Percentiles rank a stretch among this genome's conserved stretches.
Conservation (phyloP, 2,888 invertebrate species). For the Erebia epiphron region DNA sequence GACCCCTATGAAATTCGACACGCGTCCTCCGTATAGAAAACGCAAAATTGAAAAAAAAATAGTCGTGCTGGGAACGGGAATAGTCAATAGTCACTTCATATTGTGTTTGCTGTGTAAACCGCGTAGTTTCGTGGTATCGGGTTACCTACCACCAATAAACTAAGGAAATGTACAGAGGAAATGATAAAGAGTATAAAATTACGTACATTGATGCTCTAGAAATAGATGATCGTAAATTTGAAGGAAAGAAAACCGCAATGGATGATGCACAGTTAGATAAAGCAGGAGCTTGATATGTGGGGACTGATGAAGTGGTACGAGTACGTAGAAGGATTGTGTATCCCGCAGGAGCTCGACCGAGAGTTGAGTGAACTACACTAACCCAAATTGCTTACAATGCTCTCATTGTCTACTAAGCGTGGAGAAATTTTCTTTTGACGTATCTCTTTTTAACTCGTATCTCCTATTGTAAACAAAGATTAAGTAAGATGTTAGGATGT, state of each 20-base stretch:
- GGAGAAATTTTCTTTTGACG: conserved; percentile 62
- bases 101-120: conserved; percentile 79
- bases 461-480: conserved; percentile 58
- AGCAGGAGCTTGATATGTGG: conserved; percentile 31
- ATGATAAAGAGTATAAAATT: background rate
- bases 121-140: conserved; percentile 72
- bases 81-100: conserved; percentile 82
- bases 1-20: conserved; percentile 71
- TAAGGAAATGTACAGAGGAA: conserved; percentile 34
- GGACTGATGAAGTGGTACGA: conserved; percentile 47
- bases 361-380: conserved; percentile 78
- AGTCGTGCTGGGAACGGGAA: conserved; percentile 69
- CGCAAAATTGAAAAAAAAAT: conserved; percentile 72
- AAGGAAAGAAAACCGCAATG: conserved; percentile 47
- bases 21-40: conserved; percentile 69
- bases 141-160: conserved; percentile 57
- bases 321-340: conserved; percentile 59
- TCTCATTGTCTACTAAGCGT: conserved; percentile 64
- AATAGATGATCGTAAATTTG: background rate
- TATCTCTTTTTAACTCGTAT: conserved; percentile 53
- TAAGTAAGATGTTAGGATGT: conserved; percentile 38
- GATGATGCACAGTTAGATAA: conserved; percentile 36
- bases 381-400: conserved; percentile 75
- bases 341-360: conserved; percentile 69
- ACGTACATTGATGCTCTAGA: conserved; percentile 45